phyloP scores from a whole-genome alignment of 2,797 vertebrate species.

The Oreortyx pictus region DNA sequence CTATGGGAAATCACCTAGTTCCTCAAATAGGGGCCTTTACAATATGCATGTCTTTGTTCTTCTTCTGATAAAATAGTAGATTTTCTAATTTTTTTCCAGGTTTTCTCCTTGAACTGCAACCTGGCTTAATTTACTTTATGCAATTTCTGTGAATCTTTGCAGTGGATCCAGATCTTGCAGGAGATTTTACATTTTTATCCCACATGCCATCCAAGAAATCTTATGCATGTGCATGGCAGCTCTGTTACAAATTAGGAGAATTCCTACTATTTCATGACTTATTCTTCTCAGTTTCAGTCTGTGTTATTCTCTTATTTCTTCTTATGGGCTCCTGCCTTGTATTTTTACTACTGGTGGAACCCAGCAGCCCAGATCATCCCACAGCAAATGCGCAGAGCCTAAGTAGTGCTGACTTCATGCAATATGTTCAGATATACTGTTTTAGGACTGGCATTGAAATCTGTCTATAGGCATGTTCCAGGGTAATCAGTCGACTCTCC shows the following conservation, averaged over 20 bases:
- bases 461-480: neutral
- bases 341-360: neutral
- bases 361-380: neutral
- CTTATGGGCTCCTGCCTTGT: neutral
- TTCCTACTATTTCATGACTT: neutral
- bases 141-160: neutral
- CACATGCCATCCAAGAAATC: neutral
- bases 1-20: neutral
- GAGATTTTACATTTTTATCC: neutral
- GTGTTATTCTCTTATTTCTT: neutral
- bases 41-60: neutral
- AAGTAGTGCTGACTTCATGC: neutral
- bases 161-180: neutral
- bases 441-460: neutral
- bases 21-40: neutral
- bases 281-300: neutral
- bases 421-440: neutral
- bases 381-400: neutral
- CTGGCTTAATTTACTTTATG: neutral
- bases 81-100: neutral
- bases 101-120: neutral
- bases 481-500: neutral
- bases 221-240: rapidly evolving
- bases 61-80: neutral
- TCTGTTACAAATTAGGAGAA: neutral